Evolutionary conservation across 2,113 vertebrate genomes (phyloP).

Genomic region (Coptodon bakossiorum): DNA sequence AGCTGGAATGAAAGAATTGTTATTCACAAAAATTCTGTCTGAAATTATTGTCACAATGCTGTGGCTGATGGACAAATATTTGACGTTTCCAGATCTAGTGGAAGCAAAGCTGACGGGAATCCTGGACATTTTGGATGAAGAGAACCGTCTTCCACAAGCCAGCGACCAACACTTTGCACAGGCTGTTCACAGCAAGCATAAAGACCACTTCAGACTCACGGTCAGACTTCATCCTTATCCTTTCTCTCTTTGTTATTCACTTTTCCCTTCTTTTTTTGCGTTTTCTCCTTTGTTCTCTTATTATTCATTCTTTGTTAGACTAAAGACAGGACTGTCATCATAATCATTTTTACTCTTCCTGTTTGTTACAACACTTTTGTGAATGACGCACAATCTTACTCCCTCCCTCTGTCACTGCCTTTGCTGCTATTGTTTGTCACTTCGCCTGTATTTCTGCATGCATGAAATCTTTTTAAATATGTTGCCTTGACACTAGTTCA

Average conservation of each 20-base stretch:
- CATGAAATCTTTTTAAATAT: constrained; percentile 48
- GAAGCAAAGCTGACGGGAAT: constrained; percentile 91
- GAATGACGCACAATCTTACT: background rate
- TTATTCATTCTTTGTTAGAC: background rate
- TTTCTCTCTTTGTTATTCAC: background rate
- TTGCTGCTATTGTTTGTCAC: constrained; percentile 24
- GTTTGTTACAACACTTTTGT: background rate
- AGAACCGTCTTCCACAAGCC: constrained; percentile 95
- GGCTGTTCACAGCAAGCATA: constrained; percentile 90
- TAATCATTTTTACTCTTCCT: background rate
- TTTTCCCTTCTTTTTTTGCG: background rate
- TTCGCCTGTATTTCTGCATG: constrained; percentile 1
- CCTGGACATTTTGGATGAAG: constrained; percentile 96
- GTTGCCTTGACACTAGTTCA: constrained; percentile 18
- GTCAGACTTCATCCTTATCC: constrained; percentile 66
- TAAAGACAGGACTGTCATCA: background rate
- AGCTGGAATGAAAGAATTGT: background rate
- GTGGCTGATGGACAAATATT: background rate
- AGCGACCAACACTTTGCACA: constrained; percentile 95
- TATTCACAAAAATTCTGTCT: background rate
- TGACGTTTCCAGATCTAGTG: constrained; percentile 81
- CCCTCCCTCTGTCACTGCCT: background rate
- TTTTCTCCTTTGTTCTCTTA: background rate
- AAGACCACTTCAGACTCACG: constrained; percentile 94
- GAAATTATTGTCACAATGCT: background rate